A percentile compares a stretch with the other conserved stretches of the same genome.
These are phyloP conservation scores for Sparus aurata DNA, from an alignment of 2,797 vertebrate genomes.

Conservation along the genomic window DNA sequence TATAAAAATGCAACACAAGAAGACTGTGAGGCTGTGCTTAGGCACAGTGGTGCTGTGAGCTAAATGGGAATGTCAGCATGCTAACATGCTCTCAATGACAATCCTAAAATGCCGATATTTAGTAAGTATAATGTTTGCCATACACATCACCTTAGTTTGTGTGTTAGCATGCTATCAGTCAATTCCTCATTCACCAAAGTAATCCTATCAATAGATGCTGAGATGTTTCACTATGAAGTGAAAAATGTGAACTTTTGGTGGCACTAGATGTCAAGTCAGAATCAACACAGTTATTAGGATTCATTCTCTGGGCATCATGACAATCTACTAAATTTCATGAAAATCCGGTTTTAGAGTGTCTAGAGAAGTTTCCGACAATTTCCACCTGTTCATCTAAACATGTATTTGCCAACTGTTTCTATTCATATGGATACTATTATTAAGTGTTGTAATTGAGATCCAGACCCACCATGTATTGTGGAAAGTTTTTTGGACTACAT, in stretches of 20 bases:
- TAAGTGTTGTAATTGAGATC: too few species aligned
- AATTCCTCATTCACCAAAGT: background rate
- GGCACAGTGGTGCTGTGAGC: background rate
- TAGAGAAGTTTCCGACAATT: too few species aligned
- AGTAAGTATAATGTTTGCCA: background rate
- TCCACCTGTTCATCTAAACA: too few species aligned
- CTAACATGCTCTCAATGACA: background rate
- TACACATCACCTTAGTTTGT: background rate
- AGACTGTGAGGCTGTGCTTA: background rate
- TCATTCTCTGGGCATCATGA: background rate
- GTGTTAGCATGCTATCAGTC: background rate
- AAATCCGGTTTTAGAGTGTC: background rate
- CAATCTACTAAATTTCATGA: background rate
- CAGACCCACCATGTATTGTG: too few species aligned
- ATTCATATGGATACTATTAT: too few species aligned
- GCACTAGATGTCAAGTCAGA: too few species aligned
- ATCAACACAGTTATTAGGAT: background rate
- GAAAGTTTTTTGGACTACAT: too few species aligned
- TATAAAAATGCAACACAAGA: slow-evolving; percentile 60
- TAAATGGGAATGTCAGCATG: background rate
- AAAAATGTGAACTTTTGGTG: too few species aligned
- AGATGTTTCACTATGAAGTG: too few species aligned
- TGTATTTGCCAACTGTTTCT: too few species aligned
- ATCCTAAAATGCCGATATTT: background rate
- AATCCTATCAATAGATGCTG: too few species aligned